Conservation (phyloP, 2,888 invertebrate species). For the Reticulitermes lucifugus region DNA sequence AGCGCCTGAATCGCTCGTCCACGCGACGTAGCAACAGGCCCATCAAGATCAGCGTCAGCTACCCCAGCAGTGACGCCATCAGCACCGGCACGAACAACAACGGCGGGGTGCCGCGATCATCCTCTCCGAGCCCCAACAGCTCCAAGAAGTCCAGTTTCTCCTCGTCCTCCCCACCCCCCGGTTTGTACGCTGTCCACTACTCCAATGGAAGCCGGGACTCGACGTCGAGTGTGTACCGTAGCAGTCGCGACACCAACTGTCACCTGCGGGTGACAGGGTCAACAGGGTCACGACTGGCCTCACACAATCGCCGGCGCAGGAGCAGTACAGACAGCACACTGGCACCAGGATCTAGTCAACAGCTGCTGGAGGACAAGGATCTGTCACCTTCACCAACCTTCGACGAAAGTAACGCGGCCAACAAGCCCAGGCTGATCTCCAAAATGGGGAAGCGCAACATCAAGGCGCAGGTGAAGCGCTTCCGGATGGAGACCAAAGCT, state of each 20-base stretch:
- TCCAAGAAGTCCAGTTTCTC: slow-evolving; percentile 50
- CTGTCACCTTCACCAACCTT: slow-evolving; percentile 58
- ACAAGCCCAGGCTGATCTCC: slow-evolving; percentile 65
- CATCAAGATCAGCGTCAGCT: slow-evolving; percentile 88
- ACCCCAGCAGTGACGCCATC: slow-evolving; percentile 65
- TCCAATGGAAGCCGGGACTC: slow-evolving; percentile 35
- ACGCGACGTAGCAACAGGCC: slow-evolving; percentile 70
- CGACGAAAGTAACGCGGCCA: slow-evolving; percentile 55
- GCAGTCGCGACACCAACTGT: slow-evolving; percentile 37
- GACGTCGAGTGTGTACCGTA: not conserved
- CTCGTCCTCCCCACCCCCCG: slow-evolving; percentile 45
- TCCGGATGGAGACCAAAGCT: slow-evolving; percentile 96
- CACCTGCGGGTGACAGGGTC: slow-evolving; percentile 56
- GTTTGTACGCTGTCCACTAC: slow-evolving; percentile 39
- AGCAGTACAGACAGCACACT: slow-evolving; percentile 63
- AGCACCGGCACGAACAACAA: slow-evolving; percentile 50
- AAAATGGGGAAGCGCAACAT: slow-evolving; percentile 91
- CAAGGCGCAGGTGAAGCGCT: slow-evolving; percentile 88
- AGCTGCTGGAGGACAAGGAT: slow-evolving; percentile 51
- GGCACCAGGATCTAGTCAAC: slow-evolving; percentile 17
- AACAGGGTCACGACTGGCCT: slow-evolving; percentile 67
- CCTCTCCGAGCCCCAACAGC: slow-evolving; percentile 51
- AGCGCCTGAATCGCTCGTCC: slow-evolving; percentile 57
- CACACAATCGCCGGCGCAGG: slow-evolving; percentile 62
- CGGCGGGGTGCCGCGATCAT: slow-evolving; percentile 49